Evolutionary conservation across 2,888 invertebrate genomes (phyloP).

Genomic region (Iphiclides podalirius): DNA sequence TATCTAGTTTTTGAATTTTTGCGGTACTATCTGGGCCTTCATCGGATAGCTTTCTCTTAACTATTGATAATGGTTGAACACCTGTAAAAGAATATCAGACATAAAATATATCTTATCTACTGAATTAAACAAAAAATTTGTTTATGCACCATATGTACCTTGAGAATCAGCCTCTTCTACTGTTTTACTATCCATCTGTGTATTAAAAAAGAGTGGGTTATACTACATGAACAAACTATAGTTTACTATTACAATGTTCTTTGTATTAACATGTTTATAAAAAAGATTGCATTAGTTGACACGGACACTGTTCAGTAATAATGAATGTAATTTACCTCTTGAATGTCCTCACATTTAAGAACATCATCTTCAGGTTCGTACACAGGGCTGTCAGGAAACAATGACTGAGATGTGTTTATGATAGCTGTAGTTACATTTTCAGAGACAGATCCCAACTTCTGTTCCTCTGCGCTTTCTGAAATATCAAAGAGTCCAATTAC

Average conservation of each 20-base stretch:
- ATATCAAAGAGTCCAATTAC: too few relatives aligned
- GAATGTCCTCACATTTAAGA: constrained; percentile 11
- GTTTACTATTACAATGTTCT: too few relatives aligned
- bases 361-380: constrained; percentile 66
- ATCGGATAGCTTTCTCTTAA: constrained; percentile 62
- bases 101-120: too few relatives aligned
- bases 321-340: constrained; percentile 27
- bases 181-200: constrained; percentile 18
- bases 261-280: too few relatives aligned
- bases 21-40: constrained; percentile 44
- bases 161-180: constrained; percentile 30
- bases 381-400: constrained; percentile 70
- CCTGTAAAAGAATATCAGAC: too few relatives aligned
- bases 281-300: too few relatives aligned
- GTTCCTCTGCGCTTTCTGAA: constrained; percentile 16
- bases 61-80: constrained; percentile 35
- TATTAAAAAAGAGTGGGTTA: constrained; percentile 16
- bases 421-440: constrained; percentile 19
- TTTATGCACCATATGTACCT: constrained; percentile 35
- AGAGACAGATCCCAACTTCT: constrained; percentile 9
- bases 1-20: constrained; percentile 61
- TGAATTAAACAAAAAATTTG: too few relatives aligned
- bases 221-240: too few relatives aligned
- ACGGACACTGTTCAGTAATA: too few relatives aligned
- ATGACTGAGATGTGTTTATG: constrained; percentile 47